These are phyloP conservation scores for Danaus melanippus DNA, from an alignment of 1,140 invertebrate species.

Conservation along the genomic window DNA sequence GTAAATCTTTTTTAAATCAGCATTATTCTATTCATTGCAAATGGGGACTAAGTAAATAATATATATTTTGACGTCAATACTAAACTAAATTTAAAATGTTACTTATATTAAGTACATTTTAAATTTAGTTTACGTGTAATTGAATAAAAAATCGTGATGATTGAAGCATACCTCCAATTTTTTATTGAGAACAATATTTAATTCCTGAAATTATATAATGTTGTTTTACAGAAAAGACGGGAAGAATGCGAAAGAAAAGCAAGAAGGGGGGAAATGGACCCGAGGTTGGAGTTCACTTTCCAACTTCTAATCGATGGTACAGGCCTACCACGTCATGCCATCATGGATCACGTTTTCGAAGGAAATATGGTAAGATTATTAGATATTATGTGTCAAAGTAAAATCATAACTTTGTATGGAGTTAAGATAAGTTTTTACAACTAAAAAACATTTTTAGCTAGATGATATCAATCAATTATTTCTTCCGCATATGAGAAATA, in stretches of 20 bases:
- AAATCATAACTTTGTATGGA: not conserved
- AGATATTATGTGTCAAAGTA: not conserved
- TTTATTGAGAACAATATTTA: no score
- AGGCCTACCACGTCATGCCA: slow-evolving; percentile 82
- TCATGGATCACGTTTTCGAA: slow-evolving; percentile 92
- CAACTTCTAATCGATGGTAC: slow-evolving; percentile 88
- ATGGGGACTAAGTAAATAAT: no score
- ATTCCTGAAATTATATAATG: no score
- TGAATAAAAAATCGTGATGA: no score
- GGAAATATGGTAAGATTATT: slow-evolving; percentile 81
- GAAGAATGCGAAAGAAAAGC: slow-evolving; percentile 93
- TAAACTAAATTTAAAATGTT: no score
- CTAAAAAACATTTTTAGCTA: slow-evolving; percentile 67
- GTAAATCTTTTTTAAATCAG: no score
- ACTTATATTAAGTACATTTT: no score
- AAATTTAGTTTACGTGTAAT: no score
- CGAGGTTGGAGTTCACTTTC: slow-evolving; percentile 89
- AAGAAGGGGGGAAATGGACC: slow-evolving; percentile 89
- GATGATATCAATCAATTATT: slow-evolving; percentile 93
- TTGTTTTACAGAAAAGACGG: slow-evolving; percentile 77
- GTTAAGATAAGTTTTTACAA: not conserved
- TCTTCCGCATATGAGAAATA: slow-evolving; percentile 87
- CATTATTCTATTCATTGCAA: no score
- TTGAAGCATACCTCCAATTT: no score
- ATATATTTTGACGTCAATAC: no score